phyloP scores from a whole-genome alignment of 2,113 vertebrate genomes.

The Sylvia atricapilla region DNA sequence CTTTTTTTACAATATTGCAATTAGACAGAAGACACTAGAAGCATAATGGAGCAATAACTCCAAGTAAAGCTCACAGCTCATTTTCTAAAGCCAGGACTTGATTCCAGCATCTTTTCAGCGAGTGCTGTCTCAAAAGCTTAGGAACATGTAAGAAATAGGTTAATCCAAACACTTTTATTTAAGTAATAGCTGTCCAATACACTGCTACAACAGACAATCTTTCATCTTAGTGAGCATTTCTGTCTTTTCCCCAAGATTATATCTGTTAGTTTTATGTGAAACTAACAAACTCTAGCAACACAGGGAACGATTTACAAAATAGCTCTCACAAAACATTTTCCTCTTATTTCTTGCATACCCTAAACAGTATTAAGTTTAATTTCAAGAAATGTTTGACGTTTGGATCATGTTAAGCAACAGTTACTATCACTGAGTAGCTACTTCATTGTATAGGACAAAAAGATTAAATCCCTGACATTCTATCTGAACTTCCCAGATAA shows the following conservation, averaged over 20 bases:
- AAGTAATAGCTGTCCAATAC: not conserved
- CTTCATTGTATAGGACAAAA: not conserved
- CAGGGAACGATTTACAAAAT: rapidly evolving
- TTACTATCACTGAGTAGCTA: not conserved
- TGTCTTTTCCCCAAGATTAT: not conserved
- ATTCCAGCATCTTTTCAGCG: not conserved
- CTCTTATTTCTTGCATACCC: not conserved
- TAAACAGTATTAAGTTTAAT: not conserved
- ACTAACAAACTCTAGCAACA: not conserved
- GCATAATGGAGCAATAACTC: not conserved
- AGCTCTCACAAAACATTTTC: not conserved
- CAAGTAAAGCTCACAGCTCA: not conserved
- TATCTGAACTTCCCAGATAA: not conserved
- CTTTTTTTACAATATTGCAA: not conserved
- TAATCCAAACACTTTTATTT: not conserved
- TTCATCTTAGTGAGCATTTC: not conserved
- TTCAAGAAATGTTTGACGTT: not conserved
- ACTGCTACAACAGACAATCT: not conserved
- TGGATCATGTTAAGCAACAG: not conserved
- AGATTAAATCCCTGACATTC: not conserved
- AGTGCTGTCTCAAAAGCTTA: not conserved
- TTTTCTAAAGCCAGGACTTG: not conserved
- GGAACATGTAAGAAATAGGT: not conserved
- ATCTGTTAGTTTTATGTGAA: not conserved
- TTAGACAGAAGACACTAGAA: not conserved